Evolutionary conservation across 2,888 invertebrate genomes (phyloP).

Genomic region (Plutella xylostella): DNA sequence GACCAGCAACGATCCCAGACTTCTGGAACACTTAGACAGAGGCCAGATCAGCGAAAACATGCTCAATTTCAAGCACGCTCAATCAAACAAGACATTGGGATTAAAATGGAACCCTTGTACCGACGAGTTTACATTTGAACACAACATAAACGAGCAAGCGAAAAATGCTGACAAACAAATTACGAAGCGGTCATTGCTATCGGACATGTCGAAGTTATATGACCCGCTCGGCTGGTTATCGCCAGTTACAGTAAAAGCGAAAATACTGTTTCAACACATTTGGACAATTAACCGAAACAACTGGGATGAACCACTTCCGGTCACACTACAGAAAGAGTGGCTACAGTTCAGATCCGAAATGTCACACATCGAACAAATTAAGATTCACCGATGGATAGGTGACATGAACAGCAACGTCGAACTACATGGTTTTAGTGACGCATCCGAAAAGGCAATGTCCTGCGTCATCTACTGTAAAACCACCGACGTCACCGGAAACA

Average conservation of each 20-base stretch:
- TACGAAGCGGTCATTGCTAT: neutral
- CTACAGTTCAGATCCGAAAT: neutral
- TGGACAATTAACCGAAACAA: neutral
- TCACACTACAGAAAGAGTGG: neutral
- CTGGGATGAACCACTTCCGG: neutral
- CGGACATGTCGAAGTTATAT: neutral
- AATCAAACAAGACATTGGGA: neutral
- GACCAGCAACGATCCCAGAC: neutral
- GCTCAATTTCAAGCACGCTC: neutral
- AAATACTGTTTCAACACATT: neutral
- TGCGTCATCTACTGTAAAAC: neutral
- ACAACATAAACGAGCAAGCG: neutral
- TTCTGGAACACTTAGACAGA: neutral
- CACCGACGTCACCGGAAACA: neutral
- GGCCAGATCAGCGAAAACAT: neutral
- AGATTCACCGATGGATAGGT: neutral
- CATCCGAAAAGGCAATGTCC: neutral
- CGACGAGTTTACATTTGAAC: neutral
- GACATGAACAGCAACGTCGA: neutral
- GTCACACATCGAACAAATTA: neutral
- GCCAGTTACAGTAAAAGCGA: neutral
- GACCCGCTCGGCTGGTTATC: neutral
- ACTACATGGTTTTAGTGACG: neutral
- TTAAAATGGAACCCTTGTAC: neutral
- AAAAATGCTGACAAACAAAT: neutral